These are phyloP conservation scores for Cheilosia impressa DNA, from an alignment of 2,888 invertebrate species.

Conservation along the genomic window DNA sequence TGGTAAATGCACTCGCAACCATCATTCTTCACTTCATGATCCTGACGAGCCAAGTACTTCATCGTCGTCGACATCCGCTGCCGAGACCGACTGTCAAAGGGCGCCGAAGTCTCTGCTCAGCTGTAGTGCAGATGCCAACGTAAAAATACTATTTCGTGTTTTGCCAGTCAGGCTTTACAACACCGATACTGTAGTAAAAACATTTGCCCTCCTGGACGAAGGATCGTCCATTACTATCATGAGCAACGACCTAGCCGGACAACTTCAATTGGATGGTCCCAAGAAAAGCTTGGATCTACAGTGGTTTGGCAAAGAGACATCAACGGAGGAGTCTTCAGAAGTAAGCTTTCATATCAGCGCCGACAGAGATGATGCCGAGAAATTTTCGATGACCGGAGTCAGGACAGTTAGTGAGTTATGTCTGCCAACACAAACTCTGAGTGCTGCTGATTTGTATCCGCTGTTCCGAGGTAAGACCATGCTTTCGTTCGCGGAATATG, in stretches of 20 bases:
- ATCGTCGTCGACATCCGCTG: not conserved
- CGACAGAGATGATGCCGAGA: conserved; percentile 1
- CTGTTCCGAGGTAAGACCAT: not conserved
- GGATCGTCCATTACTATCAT: conserved; percentile 3
- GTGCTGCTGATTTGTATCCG: not conserved
- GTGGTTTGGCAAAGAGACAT: not conserved
- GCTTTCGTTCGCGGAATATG: not conserved
- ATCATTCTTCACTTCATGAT: not conserved
- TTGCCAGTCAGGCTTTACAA: not conserved
- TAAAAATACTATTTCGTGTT: not conserved
- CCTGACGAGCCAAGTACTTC: not conserved
- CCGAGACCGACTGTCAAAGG: too few species aligned
- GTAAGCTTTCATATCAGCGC: not conserved
- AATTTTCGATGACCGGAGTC: not conserved
- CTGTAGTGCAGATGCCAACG: conserved; percentile 1
- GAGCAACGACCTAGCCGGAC: not conserved
- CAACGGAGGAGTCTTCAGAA: not conserved
- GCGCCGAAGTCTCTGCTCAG: not conserved
- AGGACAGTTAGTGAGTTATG: not conserved
- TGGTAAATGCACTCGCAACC: too few species aligned
- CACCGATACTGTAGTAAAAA: not conserved
- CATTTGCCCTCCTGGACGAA: not conserved
- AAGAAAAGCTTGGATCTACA: not conserved
- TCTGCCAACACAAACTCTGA: not conserved
- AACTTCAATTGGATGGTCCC: conserved; percentile 2